phyloP scores from a whole-genome alignment of 2,113 vertebrate genomes.

The Etheostoma spectabile region DNA sequence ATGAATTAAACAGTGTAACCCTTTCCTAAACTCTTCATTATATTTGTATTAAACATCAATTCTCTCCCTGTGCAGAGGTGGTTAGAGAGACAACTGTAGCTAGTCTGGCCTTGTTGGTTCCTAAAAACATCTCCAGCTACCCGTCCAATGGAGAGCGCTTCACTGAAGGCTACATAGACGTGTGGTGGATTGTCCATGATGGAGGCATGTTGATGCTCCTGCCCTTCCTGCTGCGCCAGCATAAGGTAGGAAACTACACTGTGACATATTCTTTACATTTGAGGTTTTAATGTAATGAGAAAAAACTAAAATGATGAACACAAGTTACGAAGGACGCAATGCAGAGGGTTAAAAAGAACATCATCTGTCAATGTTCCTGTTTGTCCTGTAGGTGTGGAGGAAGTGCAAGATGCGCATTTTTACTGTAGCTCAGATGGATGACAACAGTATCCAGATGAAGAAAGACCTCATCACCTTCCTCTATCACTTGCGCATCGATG shows the following conservation, averaged over 20 bases:
- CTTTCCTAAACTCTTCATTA: background rate
- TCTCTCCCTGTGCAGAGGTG: constrained; percentile 85
- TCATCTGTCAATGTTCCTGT: background rate
- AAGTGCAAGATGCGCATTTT: constrained; percentile 99
- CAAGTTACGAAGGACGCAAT: background rate
- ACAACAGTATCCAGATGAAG: constrained; percentile 99
- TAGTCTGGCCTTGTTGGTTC: constrained; percentile 93
- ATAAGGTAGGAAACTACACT: constrained; percentile 87
- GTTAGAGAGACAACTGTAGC: constrained; percentile 96
- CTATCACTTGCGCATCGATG: constrained; percentile 95
- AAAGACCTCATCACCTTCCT: constrained; percentile 97
- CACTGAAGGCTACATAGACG: constrained; percentile 95
- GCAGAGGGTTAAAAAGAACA: background rate
- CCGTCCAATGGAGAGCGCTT: constrained; percentile 97
- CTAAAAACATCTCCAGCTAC: constrained; percentile 95
- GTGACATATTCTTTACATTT: background rate
- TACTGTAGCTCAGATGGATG: constrained; percentile 98
- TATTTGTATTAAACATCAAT: background rate
- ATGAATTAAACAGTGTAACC: background rate
- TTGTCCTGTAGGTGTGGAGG: constrained; percentile 91
- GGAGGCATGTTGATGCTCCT: constrained; percentile 99
- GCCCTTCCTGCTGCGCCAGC: constrained; percentile 96
- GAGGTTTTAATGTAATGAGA: background rate
- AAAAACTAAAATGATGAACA: background rate
- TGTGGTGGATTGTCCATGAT: constrained; percentile 99